phyloP scores from a whole-genome alignment of 2,113 vertebrate genomes.

The Dromas ardeola region DNA sequence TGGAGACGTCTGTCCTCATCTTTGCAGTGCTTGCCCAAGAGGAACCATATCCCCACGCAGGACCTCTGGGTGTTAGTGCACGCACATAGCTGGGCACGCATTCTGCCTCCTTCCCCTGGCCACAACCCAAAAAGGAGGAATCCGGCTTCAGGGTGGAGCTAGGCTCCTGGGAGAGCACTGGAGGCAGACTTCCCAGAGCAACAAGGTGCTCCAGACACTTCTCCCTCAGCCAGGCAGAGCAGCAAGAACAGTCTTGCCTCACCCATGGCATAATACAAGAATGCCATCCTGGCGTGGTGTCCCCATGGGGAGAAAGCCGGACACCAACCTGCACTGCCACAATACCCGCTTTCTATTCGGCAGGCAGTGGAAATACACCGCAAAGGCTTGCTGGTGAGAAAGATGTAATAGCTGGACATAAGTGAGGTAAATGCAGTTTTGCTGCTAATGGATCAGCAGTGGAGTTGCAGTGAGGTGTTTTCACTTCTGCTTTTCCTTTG shows the following conservation, averaged over 20 bases:
- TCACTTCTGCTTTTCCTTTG: not conserved
- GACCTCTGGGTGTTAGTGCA: not conserved
- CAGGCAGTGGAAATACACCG: not conserved
- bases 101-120: not conserved
- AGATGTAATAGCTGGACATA: not conserved
- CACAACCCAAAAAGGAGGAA: not conserved
- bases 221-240: not conserved
- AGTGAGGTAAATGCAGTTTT: not conserved
- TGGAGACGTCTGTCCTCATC: rapidly evolving
- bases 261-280: not conserved
- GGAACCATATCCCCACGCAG: rapidly evolving
- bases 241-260: constrained; percentile 19
- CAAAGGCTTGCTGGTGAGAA: not conserved
- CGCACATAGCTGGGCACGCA: rapidly evolving
- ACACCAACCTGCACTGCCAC: rapidly evolving
- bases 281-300: rapidly evolving
- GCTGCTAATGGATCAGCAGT: not conserved
- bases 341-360: not conserved
- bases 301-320: not conserved
- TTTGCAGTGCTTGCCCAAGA: not conserved
- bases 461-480: not conserved
- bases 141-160: not conserved
- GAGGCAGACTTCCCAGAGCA: constrained; percentile 35
- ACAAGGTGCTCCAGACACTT: not conserved
- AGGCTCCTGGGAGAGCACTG: not conserved